Percentiles rank a stretch among this genome's conserved stretches.
These are phyloP conservation scores for Furcula furcula DNA, from an alignment of 2,888 invertebrate genomes.

Conservation along the genomic window DNA sequence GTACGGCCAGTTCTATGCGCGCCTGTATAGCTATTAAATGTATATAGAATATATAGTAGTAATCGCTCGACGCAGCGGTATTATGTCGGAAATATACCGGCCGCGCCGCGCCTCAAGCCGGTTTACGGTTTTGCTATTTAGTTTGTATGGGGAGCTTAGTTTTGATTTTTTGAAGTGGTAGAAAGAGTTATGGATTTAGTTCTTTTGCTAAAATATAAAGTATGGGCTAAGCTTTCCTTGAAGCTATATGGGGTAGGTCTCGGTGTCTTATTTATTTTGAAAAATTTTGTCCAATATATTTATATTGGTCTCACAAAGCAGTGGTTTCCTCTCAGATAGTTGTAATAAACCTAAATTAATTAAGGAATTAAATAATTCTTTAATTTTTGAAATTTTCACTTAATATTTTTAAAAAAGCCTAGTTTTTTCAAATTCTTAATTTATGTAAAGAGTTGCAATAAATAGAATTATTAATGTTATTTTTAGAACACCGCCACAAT, in stretches of 20 bases:
- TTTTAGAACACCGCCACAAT: no score
- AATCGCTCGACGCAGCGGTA: constrained; percentile 83
- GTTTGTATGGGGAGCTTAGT: constrained; percentile 78
- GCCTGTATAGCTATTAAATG: constrained; percentile 83
- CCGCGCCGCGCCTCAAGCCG: constrained; percentile 76
- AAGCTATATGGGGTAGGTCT: constrained; percentile 62
- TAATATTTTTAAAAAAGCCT: no score
- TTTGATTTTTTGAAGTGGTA: constrained; percentile 70
- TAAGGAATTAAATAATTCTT: no score
- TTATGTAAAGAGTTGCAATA: no score
- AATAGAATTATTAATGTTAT: no score
- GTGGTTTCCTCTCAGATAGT: no score
- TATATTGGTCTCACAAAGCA: constrained; percentile 1
- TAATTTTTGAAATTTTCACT: no score
- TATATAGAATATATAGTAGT: constrained; percentile 83
- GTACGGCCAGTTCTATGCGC: constrained; percentile 83
- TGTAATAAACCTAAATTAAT: no score
- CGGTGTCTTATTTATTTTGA: constrained; percentile 38
- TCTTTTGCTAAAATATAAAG: constrained; percentile 73
- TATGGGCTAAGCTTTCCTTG: constrained; percentile 66
- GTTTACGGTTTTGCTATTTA: constrained; percentile 73
- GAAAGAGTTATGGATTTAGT: constrained; percentile 62
- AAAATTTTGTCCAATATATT: constrained; percentile 27
- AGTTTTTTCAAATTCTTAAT: no score
- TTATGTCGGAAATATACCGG: constrained; percentile 83